Evolutionary conservation across 1,140 invertebrate species (phyloP).

Genomic region (Pseudomyrmex concolor): DNA sequence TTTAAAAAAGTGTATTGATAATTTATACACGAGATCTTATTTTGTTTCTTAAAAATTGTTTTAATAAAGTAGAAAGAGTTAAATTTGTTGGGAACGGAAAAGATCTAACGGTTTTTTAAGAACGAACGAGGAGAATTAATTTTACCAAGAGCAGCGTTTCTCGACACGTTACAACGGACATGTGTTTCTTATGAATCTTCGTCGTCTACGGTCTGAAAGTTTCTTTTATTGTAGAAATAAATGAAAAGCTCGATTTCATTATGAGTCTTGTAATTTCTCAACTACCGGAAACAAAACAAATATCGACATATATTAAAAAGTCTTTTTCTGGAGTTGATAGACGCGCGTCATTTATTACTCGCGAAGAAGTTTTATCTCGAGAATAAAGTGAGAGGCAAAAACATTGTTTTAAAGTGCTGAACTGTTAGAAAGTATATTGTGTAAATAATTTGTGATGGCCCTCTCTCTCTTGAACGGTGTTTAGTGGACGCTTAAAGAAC

Average conservation of each 20-base stretch:
- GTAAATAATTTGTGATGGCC: slow-evolving; percentile 43
- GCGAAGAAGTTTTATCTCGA: slow-evolving; percentile 42
- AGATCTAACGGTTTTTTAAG: neutral
- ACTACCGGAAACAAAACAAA: slow-evolving; percentile 37
- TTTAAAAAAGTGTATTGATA: neutral
- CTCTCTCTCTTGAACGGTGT: slow-evolving; percentile 40
- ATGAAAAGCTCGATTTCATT: slow-evolving; percentile 11
- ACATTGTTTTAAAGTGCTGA: slow-evolving; percentile 15
- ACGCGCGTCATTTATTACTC: slow-evolving; percentile 46
- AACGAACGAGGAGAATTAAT: neutral
- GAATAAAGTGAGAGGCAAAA: slow-evolving; percentile 4
- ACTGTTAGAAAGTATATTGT: slow-evolving; percentile 29
- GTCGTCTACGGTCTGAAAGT: neutral
- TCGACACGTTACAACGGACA: neutral
- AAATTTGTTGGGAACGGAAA: neutral
- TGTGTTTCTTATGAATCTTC: slow-evolving; percentile 26
- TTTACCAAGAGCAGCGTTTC: neutral
- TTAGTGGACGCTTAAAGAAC: slow-evolving; percentile 14
- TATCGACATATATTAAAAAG: slow-evolving; percentile 57
- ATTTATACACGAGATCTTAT: too few species aligned
- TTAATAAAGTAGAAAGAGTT: slow-evolving; percentile 4
- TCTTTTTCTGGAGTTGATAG: slow-evolving; percentile 32
- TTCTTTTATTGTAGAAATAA: neutral
- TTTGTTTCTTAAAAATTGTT: neutral
- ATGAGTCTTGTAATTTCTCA: slow-evolving; percentile 42